Base-by-base conservation (phyloP, 2,888 invertebrate species). In the Melanargia galathea region DNA sequence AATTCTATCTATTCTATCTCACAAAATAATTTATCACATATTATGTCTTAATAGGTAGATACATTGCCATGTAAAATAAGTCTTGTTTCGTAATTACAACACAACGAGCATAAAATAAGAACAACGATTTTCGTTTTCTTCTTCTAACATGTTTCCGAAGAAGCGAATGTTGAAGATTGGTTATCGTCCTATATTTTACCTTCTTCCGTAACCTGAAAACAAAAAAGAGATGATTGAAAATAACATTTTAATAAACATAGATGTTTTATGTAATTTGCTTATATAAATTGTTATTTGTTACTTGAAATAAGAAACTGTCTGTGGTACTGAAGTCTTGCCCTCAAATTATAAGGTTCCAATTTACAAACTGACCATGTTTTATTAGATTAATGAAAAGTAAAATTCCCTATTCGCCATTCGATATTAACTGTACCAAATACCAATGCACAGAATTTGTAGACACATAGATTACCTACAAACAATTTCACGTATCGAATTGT, bases 181-280 rank as follows among this genome's bases (percentile, higher is more conserved):
- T 30, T 2, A 30, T 11, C 48, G 59, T 62, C 16, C 43, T 18
- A 40, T 60, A 43, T 52, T 60, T 63, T 59, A 64, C 55, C 49
- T 54, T 57, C 64, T 63, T 63, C 67, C 63, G 22, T 68, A 66
- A 64, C 68, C 69, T 68, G 60, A 45, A 62, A 70, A 43, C 10
- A 20, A 35, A 20, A 18, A 11, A 33, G 10, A 2, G n/a, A 18
- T 51, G 8, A 11, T 11, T 20, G 5, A 8, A 46, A 22, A 6
- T 10, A 13, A 46, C 22, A 18, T 8, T 16, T 16, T 16, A 1
- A 16, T 16, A 1, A 16, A 16, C 7, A 16, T 7, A 30, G 6
- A 30, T 30, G 8, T 30, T 4, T 30, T 4, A 30, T 5, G 30
- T 8, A 16, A 45, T n/a, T n/a, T n/a, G n/a, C n/a, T n/a, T n/a